Base-by-base conservation (phyloP, 2,113 vertebrate genomes). In the Callospermophilus lateralis region DNA sequence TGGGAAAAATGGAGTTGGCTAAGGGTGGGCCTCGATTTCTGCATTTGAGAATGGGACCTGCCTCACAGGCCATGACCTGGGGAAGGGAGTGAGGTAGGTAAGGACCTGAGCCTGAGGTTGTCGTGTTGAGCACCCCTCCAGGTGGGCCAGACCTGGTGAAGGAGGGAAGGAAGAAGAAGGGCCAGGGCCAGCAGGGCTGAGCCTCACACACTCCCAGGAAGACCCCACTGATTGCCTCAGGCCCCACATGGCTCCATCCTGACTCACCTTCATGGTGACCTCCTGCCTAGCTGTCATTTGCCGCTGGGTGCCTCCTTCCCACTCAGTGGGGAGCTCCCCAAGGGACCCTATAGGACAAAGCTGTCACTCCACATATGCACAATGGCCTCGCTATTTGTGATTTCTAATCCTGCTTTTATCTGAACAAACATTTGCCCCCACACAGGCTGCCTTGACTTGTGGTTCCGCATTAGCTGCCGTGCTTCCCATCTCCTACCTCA, bases 331-430 rank as follows among this genome's bases (percentile, higher is more conserved):
- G 32, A 72, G 32, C 73, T 37, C 22, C 74, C 26, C 30, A n/a
- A 95, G 32, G 58, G 42, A 48, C 39, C 4, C 1, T 1, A 1
- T 39, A 16, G 67, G 63, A 68, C 70, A 65, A 45, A 48, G 80
- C 16, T 17, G 12, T 13, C 30, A 67, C 1, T 1, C 0, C 13
- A 28, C 63, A 34, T 34, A 51, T 0, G 1, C 3, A 6, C 16
- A 1, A 11, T 65, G 28, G 30, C n/a, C 61, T 39, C 11, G 4
- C 26, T 12, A n/a, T n/a, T 70, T 89, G 51, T 19, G 26, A 72
- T 76, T 51, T 81, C 28, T 72, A 73, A 72, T 32, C n/a, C 42
- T 51, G 39, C 8, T 1, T 63, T 77, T 68, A 76, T 53, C 61
- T 84, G 63, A 93, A 70, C 48, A 77, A 88, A 58, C 19, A 73